Conservation (phyloP, 2,113 vertebrate genomes). For the Lipotes vexillifer region DNA sequence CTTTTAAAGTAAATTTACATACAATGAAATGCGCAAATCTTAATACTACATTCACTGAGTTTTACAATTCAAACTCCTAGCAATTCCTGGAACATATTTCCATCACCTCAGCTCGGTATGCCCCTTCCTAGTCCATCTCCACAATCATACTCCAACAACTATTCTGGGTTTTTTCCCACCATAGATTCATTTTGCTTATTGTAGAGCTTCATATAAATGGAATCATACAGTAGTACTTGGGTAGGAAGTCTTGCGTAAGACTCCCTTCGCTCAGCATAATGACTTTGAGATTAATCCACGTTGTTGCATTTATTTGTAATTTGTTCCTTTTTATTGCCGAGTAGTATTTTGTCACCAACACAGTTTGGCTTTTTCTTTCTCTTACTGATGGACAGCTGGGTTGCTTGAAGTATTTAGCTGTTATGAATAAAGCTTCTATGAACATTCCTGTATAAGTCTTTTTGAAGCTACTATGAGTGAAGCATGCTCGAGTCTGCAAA, state of each 20-base stretch:
- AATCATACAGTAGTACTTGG: not conserved
- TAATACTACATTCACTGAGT: not conserved
- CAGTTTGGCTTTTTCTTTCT: not conserved
- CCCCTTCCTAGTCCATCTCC: not conserved
- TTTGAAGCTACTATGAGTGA: not conserved
- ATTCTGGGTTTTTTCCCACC: not conserved
- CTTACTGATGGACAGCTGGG: not conserved
- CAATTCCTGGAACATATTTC: not conserved
- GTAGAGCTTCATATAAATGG: not conserved
- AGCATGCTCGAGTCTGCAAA: not conserved
- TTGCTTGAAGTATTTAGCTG: not conserved
- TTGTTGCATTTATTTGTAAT: not conserved
- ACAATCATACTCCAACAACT: not conserved
- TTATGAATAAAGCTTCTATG: not conserved
- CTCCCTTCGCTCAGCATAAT: not conserved
- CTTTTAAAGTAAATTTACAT: not conserved
- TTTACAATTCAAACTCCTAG: not conserved
- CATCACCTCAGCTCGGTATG: not conserved
- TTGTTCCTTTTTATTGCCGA: not conserved
- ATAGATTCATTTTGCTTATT: not conserved
- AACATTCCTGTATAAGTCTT: not conserved
- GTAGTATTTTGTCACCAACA: not conserved
- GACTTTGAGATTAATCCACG: not conserved
- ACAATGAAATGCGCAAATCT: not conserved
- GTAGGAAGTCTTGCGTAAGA: not conserved